Conservation (phyloP, 1,140 invertebrate genomes). For the Arctopsyche grandis region DNA sequence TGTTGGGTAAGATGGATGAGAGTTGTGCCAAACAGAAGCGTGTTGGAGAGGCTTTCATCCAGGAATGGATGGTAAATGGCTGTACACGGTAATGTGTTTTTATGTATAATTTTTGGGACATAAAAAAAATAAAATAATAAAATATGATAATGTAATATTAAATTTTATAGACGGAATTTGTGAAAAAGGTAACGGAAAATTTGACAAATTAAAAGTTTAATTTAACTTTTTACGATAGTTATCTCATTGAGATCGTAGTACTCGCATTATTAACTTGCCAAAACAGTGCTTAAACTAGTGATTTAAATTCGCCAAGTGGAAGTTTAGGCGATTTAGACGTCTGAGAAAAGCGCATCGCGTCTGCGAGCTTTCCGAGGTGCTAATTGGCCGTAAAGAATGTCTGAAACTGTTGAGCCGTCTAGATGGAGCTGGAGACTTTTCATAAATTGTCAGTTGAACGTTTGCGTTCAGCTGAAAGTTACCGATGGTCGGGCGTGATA, state of each 20-base stretch:
- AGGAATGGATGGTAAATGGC: no score
- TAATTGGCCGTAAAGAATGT: constrained; percentile 1
- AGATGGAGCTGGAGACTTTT: neutral
- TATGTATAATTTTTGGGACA: no score
- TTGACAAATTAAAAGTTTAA: no score
- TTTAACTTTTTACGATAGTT: no score
- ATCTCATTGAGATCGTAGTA: neutral
- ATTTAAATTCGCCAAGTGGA: neutral
- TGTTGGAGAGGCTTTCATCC: no score
- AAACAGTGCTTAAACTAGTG: neutral
- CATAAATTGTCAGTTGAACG: neutral
- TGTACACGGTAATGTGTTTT: no score
- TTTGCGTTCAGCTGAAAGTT: neutral
- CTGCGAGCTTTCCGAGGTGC: neutral
- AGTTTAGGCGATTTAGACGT: neutral
- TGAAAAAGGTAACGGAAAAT: no score
- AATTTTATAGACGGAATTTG: no score
- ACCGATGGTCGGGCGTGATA: neutral
- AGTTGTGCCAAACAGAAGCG: no score
- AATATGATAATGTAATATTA: no score
- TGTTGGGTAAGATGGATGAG: no score
- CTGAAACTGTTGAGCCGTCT: neutral
- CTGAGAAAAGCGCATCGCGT: neutral
- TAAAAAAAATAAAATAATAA: no score
- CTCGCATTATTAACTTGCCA: neutral